Conservation (phyloP, 1,140 invertebrate species). For the Cotesia glomerata region DNA sequence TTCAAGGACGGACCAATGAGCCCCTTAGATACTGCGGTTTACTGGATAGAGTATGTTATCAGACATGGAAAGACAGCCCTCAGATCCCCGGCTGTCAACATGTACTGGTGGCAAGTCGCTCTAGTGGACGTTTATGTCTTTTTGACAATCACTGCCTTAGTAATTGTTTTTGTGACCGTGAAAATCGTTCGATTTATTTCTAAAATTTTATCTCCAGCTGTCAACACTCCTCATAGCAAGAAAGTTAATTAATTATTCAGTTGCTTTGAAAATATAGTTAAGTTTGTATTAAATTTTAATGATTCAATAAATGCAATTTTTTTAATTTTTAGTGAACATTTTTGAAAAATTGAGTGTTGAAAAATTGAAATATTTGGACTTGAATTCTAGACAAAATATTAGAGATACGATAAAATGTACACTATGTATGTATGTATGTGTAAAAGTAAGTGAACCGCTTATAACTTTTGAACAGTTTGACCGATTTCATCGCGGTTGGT, state of each 20-base stretch:
- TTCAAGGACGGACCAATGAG: constrained; percentile 57
- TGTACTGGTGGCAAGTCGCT: constrained; percentile 60
- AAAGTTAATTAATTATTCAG: neutral
- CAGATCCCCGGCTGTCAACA: constrained; percentile 53
- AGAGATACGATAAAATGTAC: no score
- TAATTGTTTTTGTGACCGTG: neutral
- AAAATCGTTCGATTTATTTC: constrained; percentile 8
- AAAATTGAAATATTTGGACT: no score
- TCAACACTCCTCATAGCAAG: neutral
- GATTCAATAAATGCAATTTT: no score
- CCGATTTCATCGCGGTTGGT: no score
- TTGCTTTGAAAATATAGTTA: neutral
- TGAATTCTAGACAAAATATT: no score
- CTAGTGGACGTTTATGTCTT: constrained; percentile 53
- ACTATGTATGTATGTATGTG: no score
- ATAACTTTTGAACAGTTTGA: no score
- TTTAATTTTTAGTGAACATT: no score
- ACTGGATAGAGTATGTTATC: constrained; percentile 68
- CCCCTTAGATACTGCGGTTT: constrained; percentile 64
- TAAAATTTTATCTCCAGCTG: neutral
- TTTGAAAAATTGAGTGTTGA: no score
- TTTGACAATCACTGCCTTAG: neutral
- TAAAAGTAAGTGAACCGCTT: no score
- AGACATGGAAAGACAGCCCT: constrained; percentile 61
- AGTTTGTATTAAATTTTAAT: no score